phyloP scores from a whole-genome alignment of 1,140 invertebrate genomes.

The Drosophila sturtevanti region DNA sequence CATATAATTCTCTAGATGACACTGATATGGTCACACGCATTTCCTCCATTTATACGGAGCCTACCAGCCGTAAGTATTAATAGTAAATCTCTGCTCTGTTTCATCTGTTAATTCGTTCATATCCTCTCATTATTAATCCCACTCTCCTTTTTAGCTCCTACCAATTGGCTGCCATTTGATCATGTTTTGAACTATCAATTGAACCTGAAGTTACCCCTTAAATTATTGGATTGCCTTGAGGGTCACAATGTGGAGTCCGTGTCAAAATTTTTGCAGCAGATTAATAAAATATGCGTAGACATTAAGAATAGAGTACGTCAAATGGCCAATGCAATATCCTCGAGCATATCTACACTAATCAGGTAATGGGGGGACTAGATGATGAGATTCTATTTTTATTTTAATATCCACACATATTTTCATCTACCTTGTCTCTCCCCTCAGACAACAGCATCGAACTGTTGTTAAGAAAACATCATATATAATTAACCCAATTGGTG shows the following conservation, averaged over 20 bases:
- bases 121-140: background rate
- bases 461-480: conserved; percentile 18
- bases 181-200: conserved; percentile 58
- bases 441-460: conserved; percentile 50
- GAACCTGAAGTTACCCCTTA: conserved; percentile 48
- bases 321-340: conserved; percentile 18
- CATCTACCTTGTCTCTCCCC: background rate
- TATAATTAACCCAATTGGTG: background rate
- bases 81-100: too few species aligned
- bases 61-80: background rate
- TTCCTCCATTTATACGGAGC: conserved; percentile 17
- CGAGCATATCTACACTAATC: conserved; percentile 17
- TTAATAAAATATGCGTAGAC: conserved; percentile 36
- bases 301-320: conserved; percentile 15
- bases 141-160: background rate
- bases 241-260: conserved; percentile 36
- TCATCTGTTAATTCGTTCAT: background rate
- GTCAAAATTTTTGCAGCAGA: conserved; percentile 27
- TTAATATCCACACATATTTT: too few species aligned
- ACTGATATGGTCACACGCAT: conserved; percentile 40
- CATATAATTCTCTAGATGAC: conserved; percentile 34
- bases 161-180: conserved; percentile 17
- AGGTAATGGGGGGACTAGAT: conserved; percentile 22
- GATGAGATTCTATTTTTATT: background rate
- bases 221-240: conserved; percentile 33